Evolutionary conservation across 2,797 vertebrate species (phyloP).

Genomic region (Danio jaintianensis): DNA sequence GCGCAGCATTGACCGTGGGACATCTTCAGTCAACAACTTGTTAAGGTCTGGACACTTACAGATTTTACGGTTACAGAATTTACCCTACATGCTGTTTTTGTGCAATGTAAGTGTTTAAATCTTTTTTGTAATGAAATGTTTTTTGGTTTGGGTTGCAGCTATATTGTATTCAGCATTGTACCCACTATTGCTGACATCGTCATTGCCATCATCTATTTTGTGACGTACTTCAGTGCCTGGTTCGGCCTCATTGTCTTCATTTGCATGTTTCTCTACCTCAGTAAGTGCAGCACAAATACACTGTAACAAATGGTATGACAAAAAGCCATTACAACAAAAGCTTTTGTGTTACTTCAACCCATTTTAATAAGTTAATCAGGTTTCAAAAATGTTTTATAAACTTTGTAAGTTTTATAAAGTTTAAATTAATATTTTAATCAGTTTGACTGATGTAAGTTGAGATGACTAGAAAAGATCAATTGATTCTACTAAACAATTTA

Average conservation of each 20-base stretch:
- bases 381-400: no score
- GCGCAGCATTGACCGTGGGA: constrained; percentile 88
- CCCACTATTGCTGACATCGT: constrained; percentile 88
- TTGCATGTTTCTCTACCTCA: constrained; percentile 91
- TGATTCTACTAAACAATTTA: no score
- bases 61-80: neutral
- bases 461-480: no score
- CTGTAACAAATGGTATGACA: neutral
- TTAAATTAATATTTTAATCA: neutral
- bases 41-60: constrained; percentile 43
- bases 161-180: constrained; percentile 89
- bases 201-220: constrained; percentile 90
- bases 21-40: constrained; percentile 88
- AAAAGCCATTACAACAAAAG: no score
- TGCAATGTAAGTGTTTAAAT: neutral
- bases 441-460: no score
- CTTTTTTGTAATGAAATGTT: neutral
- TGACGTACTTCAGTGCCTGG: constrained; percentile 89
- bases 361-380: no score
- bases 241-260: constrained; percentile 92
- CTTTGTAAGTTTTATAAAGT: no score
- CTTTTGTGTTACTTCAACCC: no score
- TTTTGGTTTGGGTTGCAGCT: constrained; percentile 74
- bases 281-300: constrained; percentile 75
- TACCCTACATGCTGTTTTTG: neutral